Evolutionary conservation across 2,888 invertebrate species (phyloP).

Genomic region (Panzeria rudis): DNA sequence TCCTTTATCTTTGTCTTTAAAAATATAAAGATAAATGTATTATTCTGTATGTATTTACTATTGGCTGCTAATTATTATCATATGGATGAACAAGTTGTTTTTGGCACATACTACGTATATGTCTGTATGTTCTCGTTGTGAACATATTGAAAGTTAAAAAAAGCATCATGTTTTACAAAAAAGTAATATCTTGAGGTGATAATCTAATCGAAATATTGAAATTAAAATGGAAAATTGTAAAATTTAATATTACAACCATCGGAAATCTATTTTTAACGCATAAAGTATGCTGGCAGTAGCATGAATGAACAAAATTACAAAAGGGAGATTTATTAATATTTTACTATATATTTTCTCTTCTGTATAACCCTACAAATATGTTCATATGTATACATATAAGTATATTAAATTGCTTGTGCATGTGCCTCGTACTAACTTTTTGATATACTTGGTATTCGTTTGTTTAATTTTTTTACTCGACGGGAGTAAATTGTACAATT

Average conservation of each 20-base stretch:
- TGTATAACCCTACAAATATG: not conserved
- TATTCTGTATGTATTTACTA: not conserved
- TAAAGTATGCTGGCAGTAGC: too few relatives aligned
- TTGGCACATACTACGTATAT: not conserved
- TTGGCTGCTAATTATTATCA: not conserved
- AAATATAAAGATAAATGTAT: not conserved
- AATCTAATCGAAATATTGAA: too few relatives aligned
- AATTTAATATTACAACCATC: too few relatives aligned
- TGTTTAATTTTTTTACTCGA: slow-evolving; percentile 46
- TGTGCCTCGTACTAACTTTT: not conserved
- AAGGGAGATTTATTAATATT: not conserved
- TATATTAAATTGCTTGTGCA: not conserved
- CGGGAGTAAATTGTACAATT: slow-evolving; percentile 50
- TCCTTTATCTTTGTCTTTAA: not conserved
- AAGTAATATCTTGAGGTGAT: not conserved
- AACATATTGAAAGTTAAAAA: not conserved
- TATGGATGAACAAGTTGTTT: not conserved
- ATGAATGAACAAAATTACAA: too few relatives aligned
- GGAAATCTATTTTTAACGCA: too few relatives aligned
- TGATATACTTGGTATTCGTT: slow-evolving; percentile 40
- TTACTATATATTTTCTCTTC: not conserved
- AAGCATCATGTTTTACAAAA: not conserved
- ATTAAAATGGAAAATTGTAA: too few relatives aligned
- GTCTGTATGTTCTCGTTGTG: not conserved
- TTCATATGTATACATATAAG: too few relatives aligned